Base-by-base conservation (phyloP, 2,888 invertebrate genomes). In the Rhaphigaster nebulosa region DNA sequence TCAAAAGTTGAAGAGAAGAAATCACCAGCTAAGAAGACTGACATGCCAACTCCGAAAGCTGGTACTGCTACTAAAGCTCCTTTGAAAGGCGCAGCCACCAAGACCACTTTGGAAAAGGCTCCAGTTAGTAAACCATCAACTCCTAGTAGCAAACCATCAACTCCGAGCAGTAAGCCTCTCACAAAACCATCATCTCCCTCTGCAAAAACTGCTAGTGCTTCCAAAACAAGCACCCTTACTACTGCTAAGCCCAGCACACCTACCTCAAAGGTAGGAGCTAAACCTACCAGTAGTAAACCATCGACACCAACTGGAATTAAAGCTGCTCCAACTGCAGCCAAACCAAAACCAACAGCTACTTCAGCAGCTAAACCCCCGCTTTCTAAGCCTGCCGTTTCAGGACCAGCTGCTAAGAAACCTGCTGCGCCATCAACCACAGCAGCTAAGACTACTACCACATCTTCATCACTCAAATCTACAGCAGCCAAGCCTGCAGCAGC, bases 401-500 rank as follows among this genome's bases (percentile, higher is more conserved):
- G 87, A 20, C 90, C 87, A 26, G 80, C 88, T 29, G 65, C 84
- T 84, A 60, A 80, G 87, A 90, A 90, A 89, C 89, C 93, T 70
- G 92, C 92, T 50, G 92, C 92, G 50, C 92, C 92, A 70, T 92
- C 92, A 65, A 93, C 93, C 52, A 93, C 93, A 89, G 93, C 89
- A 1, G 38, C 70, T 13, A 89, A 65, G 41, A 65, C 76, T 13
- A 38, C 70, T 41, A 38, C 60, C 23, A 50, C 87, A 56, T 41
- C 84, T n/a, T 34, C 60, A 56, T 65, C 93, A 15, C 93, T 92
- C 23, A 93, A 93, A 20, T 92, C 92, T 26, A 92, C 92, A 23
- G 93, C 93, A 26, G 93, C 93, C 34, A 93, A 93, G 26, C 93
- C 93, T 34, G 93, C 93, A 34, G 93, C 93, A n/a, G 93, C 93